Conservation (phyloP, 2,797 vertebrate species). For the Peromyscus nudipes region DNA sequence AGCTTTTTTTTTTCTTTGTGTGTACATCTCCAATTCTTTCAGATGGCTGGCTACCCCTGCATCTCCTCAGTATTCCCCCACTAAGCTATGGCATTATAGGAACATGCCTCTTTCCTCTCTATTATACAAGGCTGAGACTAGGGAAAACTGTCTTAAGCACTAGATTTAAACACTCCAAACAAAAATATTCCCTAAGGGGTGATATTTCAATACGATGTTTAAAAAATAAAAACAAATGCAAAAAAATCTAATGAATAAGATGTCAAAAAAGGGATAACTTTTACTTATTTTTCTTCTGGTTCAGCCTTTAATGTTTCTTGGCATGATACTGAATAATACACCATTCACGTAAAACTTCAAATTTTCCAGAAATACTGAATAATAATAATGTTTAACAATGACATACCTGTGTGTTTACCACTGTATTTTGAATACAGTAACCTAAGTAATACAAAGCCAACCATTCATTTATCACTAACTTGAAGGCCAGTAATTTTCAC, state of each 20-base stretch:
- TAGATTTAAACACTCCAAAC: background rate
- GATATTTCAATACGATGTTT: background rate
- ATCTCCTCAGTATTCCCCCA: background rate
- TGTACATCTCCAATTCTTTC: background rate
- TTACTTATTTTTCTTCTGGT: constrained; percentile 18
- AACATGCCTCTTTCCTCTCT: background rate
- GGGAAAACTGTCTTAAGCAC: background rate
- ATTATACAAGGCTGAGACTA: background rate
- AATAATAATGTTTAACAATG: background rate
- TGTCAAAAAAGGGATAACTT: background rate
- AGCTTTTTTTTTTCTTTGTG: background rate
- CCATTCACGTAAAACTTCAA: background rate
- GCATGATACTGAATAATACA: background rate
- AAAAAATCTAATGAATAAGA: background rate
- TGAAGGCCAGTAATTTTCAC: background rate
- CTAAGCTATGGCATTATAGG: background rate
- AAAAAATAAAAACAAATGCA: background rate
- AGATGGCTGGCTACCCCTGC: background rate
- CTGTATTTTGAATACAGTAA: background rate
- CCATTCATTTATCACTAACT: background rate
- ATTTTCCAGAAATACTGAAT: constrained; percentile 5
- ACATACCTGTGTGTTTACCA: background rate
- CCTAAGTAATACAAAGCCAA: background rate
- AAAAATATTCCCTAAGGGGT: background rate
- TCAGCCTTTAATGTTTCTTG: background rate